phyloP scores from a whole-genome alignment of 2,797 vertebrate genomes.

The Pseudochirops corinnae region DNA sequence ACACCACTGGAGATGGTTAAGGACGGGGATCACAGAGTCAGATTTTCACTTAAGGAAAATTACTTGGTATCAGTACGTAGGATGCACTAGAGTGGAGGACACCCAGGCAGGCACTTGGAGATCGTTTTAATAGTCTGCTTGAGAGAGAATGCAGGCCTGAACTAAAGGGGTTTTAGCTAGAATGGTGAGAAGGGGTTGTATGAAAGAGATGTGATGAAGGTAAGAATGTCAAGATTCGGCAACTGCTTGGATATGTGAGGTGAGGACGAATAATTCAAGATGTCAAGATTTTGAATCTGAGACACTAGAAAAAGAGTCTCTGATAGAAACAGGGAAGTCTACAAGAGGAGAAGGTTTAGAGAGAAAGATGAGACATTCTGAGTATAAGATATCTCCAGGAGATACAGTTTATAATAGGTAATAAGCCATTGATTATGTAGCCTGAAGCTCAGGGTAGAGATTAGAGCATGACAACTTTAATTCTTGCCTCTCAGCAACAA shows the following conservation, averaged over 20 bases:
- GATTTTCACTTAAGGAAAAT: slow-evolving; percentile 1
- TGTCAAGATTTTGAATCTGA: background rate
- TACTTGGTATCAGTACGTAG: background rate
- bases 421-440: background rate
- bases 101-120: background rate
- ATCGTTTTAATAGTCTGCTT: background rate
- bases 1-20: background rate
- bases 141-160: background rate
- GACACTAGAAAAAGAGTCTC: background rate
- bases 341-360: background rate
- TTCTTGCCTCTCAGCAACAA: background rate
- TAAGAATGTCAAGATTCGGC: background rate
- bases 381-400: background rate
- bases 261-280: background rate
- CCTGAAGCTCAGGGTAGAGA: background rate
- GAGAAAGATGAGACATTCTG: background rate
- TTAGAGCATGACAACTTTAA: background rate
- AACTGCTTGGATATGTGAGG: background rate
- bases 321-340: background rate
- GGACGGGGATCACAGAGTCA: no score
- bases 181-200: background rate
- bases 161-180: background rate
- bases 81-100: background rate
- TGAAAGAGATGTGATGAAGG: background rate
- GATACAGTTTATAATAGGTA: background rate